Base-by-base conservation (phyloP, 2,888 invertebrate genomes). In the Tenthredo livida region DNA sequence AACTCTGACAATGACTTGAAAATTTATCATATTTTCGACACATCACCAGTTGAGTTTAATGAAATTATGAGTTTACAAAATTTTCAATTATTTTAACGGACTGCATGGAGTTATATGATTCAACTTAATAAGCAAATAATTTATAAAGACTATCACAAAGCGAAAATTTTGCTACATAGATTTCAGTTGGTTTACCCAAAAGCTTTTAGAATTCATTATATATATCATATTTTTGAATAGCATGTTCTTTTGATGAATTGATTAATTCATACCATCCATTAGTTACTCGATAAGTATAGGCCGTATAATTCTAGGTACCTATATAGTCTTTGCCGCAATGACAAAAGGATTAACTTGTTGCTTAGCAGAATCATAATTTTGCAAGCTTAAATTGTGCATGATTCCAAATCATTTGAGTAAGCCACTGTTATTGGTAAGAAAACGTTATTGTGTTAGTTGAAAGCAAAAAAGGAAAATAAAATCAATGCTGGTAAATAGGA, bases 381-480 rank as follows among this genome's bases (percentile, higher is more conserved):
- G 40, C 37, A 80, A 80, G 37, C 12, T 80, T 80, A 6, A 33
- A n/a, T 29, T 61, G 21, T 80, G 37, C 40, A 21, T 15, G 61
- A 80, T 61, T 61, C 58, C 37, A 61, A 80, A 21, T 58, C 58
- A 37, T 80, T 80, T 80, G 58, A 58, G 80, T 80, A 80, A 80
- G 80, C 80, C 80, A 58, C 61, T 5, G 61, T 61, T 80, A 80
- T 80, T 37, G 67, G 9, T 47, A 70, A 83, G 67, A 67, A 37
- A 83, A 67, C 29, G 43, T 83, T 67, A 67, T 67, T 70, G 83
- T 70, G 67, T 83, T 83, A 83, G 83, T 83, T 67, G n/a, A 83
- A 83, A 82, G 67, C 83, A 70, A 67, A 82, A 40, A 40, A 29
- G 80, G 58, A 67, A 67, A 77, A 80, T 29, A 43, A 67, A 67